These are phyloP conservation scores for Tachycineta bicolor DNA, from an alignment of 2,113 vertebrate species.

Conservation along the genomic window DNA sequence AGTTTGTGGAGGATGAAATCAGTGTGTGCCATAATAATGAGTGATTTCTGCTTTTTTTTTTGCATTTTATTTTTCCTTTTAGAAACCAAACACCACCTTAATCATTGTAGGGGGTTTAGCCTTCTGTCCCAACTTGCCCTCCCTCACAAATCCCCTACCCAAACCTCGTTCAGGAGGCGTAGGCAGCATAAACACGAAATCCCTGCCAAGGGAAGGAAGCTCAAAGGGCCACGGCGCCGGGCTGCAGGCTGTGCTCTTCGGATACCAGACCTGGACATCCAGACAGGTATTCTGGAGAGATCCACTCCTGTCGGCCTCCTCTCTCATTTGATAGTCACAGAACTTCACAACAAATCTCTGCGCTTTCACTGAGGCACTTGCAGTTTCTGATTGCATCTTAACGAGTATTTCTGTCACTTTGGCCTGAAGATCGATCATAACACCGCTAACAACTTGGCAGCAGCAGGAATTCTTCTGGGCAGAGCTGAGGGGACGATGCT, in stretches of 20 bases:
- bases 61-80: conserved; percentile 59
- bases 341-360: not conserved
- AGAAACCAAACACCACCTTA: conserved; percentile 78
- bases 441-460: conserved; percentile 14
- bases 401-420: conserved; percentile 32
- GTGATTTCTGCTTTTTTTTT: not conserved
- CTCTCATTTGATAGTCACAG: not conserved
- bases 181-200: conserved; percentile 61
- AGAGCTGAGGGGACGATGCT: not conserved
- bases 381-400: conserved; percentile 12
- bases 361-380: conserved; percentile 8
- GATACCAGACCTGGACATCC: conserved; percentile 78
- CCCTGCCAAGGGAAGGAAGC: conserved; percentile 59
- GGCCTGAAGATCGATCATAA: not conserved
- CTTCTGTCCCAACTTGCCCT: conserved; percentile 87
- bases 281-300: conserved; percentile 84
- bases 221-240: conserved; percentile 60
- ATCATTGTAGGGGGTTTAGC: conserved; percentile 80
- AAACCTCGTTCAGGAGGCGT: conserved; percentile 66
- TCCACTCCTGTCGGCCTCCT: not conserved
- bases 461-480: not conserved
- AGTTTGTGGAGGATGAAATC: not conserved
- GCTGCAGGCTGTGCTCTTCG: conserved; percentile 66
- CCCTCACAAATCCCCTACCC: conserved; percentile 77
- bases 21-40: not conserved